These are phyloP conservation scores for Synergus laeviventris DNA, from an alignment of 2,888 invertebrate species.

Conservation along the genomic window DNA sequence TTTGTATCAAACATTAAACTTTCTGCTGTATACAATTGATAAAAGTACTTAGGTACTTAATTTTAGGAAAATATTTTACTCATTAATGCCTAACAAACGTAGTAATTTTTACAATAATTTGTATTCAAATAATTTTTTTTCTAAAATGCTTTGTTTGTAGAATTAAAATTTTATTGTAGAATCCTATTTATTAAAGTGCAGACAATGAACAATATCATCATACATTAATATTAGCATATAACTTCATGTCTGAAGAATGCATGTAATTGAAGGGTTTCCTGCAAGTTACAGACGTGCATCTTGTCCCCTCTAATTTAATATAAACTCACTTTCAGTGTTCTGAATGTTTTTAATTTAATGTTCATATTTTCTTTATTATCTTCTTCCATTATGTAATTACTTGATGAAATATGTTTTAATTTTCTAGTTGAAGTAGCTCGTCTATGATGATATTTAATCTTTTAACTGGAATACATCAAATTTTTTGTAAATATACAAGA, in stretches of 20 bases:
- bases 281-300: not conserved
- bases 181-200: not conserved
- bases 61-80: not conserved
- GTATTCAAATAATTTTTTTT: not conserved
- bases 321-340: not conserved
- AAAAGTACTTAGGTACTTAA: not conserved
- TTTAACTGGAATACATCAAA: not conserved
- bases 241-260: conserved; percentile 7
- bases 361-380: no score
- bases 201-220: not conserved
- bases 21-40: conserved; percentile 8
- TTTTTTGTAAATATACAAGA: not conserved
- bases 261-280: conserved; percentile 1
- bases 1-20: conserved; percentile 1
- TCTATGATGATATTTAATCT: not conserved
- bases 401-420: not conserved
- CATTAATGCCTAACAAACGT: no score
- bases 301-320: not conserved
- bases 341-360: not conserved
- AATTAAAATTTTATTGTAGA: not conserved
- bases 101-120: not conserved
- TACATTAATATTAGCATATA: not conserved
- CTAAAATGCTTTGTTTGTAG: not conserved
- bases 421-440: not conserved
- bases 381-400: no score